These are phyloP conservation scores for Boloria euphrosyne DNA, from an alignment of 2,888 invertebrate species.

Conservation along the genomic window DNA sequence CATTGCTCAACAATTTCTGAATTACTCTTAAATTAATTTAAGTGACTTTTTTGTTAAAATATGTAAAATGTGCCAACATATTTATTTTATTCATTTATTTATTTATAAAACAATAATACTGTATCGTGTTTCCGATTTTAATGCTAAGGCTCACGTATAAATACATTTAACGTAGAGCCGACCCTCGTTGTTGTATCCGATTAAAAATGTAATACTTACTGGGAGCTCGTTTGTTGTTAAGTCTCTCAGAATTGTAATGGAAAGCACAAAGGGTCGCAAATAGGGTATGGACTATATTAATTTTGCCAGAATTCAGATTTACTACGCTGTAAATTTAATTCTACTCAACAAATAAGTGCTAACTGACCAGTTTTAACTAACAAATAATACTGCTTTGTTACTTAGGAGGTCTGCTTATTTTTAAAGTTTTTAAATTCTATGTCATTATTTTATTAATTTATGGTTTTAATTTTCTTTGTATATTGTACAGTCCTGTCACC, in stretches of 20 bases:
- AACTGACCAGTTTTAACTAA: too few relatives aligned
- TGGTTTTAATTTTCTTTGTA: too few relatives aligned
- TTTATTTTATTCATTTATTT: background rate
- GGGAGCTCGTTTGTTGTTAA: conserved; percentile 26
- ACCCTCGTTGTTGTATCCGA: conserved; percentile 28
- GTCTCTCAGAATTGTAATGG: conserved; percentile 30
- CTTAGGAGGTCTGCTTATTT: too few relatives aligned
- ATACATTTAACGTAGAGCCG: conserved; percentile 32
- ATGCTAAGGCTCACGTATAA: conserved; percentile 16
- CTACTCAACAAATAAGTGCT: too few relatives aligned
- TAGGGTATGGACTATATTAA: conserved; percentile 22
- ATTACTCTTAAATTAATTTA: too few relatives aligned
- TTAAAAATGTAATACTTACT: conserved; percentile 34
- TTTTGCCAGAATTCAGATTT: conserved; percentile 1
- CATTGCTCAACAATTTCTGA: too few relatives aligned
- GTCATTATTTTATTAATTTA: too few relatives aligned
- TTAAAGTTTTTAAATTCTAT: too few relatives aligned
- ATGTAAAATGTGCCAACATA: too few relatives aligned
- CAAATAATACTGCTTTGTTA: too few relatives aligned
- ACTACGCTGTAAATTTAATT: conserved; percentile 1
- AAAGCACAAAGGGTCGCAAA: conserved; percentile 14
- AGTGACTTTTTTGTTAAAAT: too few relatives aligned
- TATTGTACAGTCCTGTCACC: too few relatives aligned
- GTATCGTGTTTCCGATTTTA: background rate
- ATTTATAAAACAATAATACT: background rate